Evolutionary conservation across 1,140 invertebrate species (phyloP).

Genomic region (Asbolus verrucosus): DNA sequence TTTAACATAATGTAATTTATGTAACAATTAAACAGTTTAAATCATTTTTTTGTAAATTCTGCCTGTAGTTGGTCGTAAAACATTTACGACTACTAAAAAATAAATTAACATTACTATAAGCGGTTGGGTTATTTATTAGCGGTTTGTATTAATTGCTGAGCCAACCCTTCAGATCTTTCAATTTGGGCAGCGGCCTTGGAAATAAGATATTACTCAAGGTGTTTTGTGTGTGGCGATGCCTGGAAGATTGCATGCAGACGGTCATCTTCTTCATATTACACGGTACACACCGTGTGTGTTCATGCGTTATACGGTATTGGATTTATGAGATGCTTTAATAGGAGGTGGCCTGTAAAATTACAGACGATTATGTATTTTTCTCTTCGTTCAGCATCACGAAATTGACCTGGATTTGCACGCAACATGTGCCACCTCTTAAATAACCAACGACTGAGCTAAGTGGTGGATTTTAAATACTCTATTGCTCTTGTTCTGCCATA

Average conservation of each 20-base stretch:
- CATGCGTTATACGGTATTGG: conserved; percentile 45
- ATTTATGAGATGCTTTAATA: conserved; percentile 51
- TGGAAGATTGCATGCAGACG: conserved; percentile 46
- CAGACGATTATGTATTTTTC: conserved; percentile 49
- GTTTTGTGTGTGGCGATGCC: conserved; percentile 23
- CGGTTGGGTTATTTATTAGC: conserved; percentile 12
- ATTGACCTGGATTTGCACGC: conserved; percentile 51
- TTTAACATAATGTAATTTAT: conserved; percentile 3
- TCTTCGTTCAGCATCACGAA: conserved; percentile 46
- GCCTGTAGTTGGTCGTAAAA: conserved; percentile 21
- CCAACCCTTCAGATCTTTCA: not conserved
- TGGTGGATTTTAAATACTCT: too few species aligned
- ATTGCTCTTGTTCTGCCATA: too few species aligned
- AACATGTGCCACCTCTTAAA: conserved; percentile 24
- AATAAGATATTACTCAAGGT: conserved; percentile 6
- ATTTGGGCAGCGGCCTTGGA: conserved; percentile 3
- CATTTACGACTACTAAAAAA: conserved; percentile 25
- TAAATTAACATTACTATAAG: conserved; percentile 29
- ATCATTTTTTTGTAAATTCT: conserved; percentile 20
- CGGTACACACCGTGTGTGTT: conserved; percentile 43
- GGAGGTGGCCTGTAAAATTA: conserved; percentile 53
- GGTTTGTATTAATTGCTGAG: not conserved
- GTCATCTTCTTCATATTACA: conserved; percentile 40
- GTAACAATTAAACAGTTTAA: conserved; percentile 5
- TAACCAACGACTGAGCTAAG: not conserved